Evolutionary conservation across 37 sponge, comb jelly and placozoan species (phyloP).

Genomic region (Crambe crambe): DNA sequence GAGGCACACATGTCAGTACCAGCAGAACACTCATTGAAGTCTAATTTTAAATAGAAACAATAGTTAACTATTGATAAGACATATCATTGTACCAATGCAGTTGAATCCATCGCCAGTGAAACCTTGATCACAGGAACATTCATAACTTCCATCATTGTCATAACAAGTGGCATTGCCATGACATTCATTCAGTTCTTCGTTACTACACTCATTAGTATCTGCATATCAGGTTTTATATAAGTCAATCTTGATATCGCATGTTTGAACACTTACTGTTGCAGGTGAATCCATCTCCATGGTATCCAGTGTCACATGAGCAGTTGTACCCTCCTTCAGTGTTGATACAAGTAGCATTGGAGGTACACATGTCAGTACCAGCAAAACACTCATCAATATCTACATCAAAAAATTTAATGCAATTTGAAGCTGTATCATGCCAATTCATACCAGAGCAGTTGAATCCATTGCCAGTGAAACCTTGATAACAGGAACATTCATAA

Average conservation of each 20-base stretch:
- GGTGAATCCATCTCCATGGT: slow-evolving; percentile 2
- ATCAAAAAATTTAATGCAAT: background rate
- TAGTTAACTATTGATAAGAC: background rate
- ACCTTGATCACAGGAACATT: slow-evolving; percentile 11
- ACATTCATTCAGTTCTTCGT: background rate
- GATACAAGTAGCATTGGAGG: slow-evolving; percentile 8
- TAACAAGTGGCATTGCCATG: slow-evolving; percentile 26
- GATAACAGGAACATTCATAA: slow-evolving; percentile 4
- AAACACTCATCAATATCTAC: slow-evolving; percentile 15
- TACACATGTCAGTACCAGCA: background rate
- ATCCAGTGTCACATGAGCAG: slow-evolving; percentile 8
- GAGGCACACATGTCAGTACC: too few relatives aligned
- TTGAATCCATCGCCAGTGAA: slow-evolving; percentile 21
- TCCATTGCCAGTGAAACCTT: slow-evolving; percentile 27
- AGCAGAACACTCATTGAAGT: too few relatives aligned
- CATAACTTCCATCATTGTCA: slow-evolving; percentile 15
- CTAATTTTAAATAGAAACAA: too few relatives aligned
- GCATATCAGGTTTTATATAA: background rate
- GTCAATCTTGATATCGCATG: too few relatives aligned
- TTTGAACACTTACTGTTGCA: slow-evolving; percentile 5
- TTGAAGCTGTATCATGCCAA: too few relatives aligned
- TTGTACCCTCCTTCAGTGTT: slow-evolving; percentile 7
- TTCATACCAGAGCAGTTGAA: slow-evolving; percentile 1
- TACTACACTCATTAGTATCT: slow-evolving; percentile 53
- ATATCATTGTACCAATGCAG: background rate